Base-by-base conservation (phyloP, 2,888 invertebrate species). In the Eumacrocentrus americanus region DNA sequence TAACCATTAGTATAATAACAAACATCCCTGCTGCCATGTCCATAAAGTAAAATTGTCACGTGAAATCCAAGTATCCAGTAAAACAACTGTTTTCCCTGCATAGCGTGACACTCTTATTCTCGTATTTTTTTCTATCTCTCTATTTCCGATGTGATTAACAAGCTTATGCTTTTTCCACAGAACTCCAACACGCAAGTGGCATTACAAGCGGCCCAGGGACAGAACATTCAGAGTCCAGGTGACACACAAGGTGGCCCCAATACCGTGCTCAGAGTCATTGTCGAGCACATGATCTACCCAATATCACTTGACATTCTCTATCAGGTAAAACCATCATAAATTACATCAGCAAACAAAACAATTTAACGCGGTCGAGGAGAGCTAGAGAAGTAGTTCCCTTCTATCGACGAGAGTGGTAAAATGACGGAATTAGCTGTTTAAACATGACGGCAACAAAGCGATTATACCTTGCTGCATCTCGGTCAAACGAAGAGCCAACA, bases 221-320 rank as follows among this genome's bases (percentile, higher is more conserved):
- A 83, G 74, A 73, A 73, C 63, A 76, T 81, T 72, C 79, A 83
- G 77, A 65, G 71, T 22, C 77, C 77, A 64, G 75, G 74, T 9
- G 89, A 89, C 69, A 88, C 89, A 65, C 89, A 93, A 83, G 95
- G 95, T 73, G 95, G 95, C 61, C 94, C 95, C 63, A 95, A 96
- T 84, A 93, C 97, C 52, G 98, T 99, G 69, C 89, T 99, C 70
- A 89, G 99, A 71, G 98, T 99, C 73, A 98, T 99, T 81, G 92
- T 99, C 74, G 99, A 99, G 84, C 96, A 98, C 84, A 93, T 98
- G 91, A 87, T 99, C 74, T 99, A 98, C 83, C 98, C 98, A 52
- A 97, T 99, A 74, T 95, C 96, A 58, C 88, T 99, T 79, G 99
- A 99, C 82, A 94, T 98, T 66, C 88, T 99, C 70, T 93, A 96